phyloP scores from a whole-genome alignment of 2,888 invertebrate genomes.

The Cerceris rybyensis region DNA sequence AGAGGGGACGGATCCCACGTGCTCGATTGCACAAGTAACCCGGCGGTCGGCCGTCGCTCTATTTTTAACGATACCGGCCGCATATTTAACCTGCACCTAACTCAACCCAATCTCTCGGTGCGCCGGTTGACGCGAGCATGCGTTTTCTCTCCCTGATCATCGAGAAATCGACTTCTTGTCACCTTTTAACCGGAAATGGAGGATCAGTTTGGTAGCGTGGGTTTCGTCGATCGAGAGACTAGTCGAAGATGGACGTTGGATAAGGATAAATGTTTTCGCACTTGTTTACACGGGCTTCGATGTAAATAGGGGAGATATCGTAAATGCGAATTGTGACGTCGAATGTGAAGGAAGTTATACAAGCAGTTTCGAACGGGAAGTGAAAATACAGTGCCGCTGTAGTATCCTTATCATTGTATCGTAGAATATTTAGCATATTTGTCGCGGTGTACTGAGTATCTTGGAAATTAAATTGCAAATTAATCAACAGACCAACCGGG shows the following conservation, averaged over 20 bases:
- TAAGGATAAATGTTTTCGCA: background rate
- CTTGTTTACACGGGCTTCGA: too few relatives aligned
- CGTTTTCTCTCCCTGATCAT: conserved; percentile 1
- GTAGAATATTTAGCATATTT: too few relatives aligned
- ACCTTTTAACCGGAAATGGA: background rate
- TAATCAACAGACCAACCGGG: too few relatives aligned
- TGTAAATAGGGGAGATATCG: too few relatives aligned
- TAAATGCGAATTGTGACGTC: too few relatives aligned
- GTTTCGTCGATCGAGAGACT: background rate
- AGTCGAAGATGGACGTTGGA: background rate
- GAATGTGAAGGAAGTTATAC: too few relatives aligned
- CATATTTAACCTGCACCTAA: conserved; percentile 81
- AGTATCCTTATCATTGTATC: too few relatives aligned
- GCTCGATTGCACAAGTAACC: conserved; percentile 77
- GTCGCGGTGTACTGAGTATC: too few relatives aligned
- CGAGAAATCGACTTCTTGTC: background rate
- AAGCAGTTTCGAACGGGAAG: too few relatives aligned
- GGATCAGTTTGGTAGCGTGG: background rate
- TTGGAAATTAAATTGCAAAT: too few relatives aligned
- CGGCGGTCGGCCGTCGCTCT: conserved; percentile 78
- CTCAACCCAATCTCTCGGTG: conserved; percentile 59
- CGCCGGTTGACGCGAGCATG: conserved; percentile 9
- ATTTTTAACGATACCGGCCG: conserved; percentile 79
- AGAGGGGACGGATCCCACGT: conserved; percentile 70
- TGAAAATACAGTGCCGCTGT: too few relatives aligned